Evolutionary conservation across 2,113 vertebrate species (phyloP), one percentile per base, ranked within the genome.

Genomic region (Podiceps cristatus): DNA sequence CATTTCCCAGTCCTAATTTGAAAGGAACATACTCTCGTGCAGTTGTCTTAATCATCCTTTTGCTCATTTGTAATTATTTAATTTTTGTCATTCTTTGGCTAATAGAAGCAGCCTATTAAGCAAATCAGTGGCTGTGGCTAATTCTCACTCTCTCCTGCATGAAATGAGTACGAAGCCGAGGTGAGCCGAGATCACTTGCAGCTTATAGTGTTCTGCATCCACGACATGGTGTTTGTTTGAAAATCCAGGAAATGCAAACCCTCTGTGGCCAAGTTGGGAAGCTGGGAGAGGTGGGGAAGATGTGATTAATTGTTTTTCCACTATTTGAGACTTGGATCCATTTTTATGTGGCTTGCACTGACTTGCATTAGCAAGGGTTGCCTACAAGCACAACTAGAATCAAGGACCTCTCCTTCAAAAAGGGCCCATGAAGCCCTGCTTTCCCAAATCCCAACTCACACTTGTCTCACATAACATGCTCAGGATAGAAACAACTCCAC

Each of bases 171-270:
- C 0, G 0, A 62, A 74, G 31, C 5, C 2, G 5, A 35, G 17
- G 25, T 7, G 67, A 82, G 67, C 37, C 2, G 17, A 17, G n/a
- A 53, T 23, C 18, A 0, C 72, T 16, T 18, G 24, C 63, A 9
- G 62, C 75, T 64, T 6, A 3, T 1, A 42, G 44, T 4, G 3
- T 19, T 74, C 27, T 17, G 18, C 25, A 31, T 11, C 50, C n/a
- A 4, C 4, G 14, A 15, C 11, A 4, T 0, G 11, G 25, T 8
- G 44, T 35, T 52, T 0, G 0, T 52, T 42, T 25, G 42, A 50
- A 74, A 63, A 56, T 25, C 49, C 14, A 37, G 68, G 56, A 52
- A 66, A 37, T 9, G 1, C 79, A 71, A 59, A 59, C 18, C 62
- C 29, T 2, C 3, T 0, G 20, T 24, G 44, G n/a, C 55, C 45